Evolutionary conservation across 1,140 invertebrate genomes (phyloP), one percentile per base, ranked within the genome.

Genomic region (Galleria mellonella): DNA sequence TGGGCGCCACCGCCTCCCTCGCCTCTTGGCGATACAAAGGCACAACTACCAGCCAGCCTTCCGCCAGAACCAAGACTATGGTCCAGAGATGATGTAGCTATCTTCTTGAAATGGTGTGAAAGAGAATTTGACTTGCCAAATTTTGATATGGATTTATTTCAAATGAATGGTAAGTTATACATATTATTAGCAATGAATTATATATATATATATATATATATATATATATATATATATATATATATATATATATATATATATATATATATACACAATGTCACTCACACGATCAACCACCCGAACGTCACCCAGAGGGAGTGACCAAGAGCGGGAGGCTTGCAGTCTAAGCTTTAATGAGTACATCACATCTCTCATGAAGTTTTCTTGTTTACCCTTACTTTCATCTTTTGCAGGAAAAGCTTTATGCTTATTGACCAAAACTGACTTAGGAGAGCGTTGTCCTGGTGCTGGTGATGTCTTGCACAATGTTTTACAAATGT

Each of bases 111-210:
- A 59, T 98, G 96, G 93, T 96, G 96, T 50, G 94, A 97, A 75
- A 89, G 94, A 32, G 96, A 98, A 83, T 98, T 96, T 73, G 96
- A 97, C 69, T 86, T 98, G 42, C 95, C 96, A 10, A 90, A 92
- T 45, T 94, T 98, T 64, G 94, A 97, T 71, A 93, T 96, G 89
- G 96, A 97, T 65, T 92, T 96, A 86, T 98, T 98, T 81, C 96
- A 97, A 88, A 97, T 98, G 96, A 98, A 98, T 82, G 97, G 97
- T 92, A 88, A 89, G 85, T 37, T 33, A 33, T 12, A 33, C 5
- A n/a, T 33, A 12, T 35, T 35, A n/a, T n/a, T n/a, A n/a, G n/a
- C n/a, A n/a, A n/a, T n/a, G n/a, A n/a, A n/a, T n/a, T n/a, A n/a
- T n/a, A n/a, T n/a, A n/a, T n/a, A n/a, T n/a, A n/a, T n/a, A n/a